Evolutionary conservation across 1,140 invertebrate genomes (phyloP).

Genomic region (Elysia chlorotica): DNA sequence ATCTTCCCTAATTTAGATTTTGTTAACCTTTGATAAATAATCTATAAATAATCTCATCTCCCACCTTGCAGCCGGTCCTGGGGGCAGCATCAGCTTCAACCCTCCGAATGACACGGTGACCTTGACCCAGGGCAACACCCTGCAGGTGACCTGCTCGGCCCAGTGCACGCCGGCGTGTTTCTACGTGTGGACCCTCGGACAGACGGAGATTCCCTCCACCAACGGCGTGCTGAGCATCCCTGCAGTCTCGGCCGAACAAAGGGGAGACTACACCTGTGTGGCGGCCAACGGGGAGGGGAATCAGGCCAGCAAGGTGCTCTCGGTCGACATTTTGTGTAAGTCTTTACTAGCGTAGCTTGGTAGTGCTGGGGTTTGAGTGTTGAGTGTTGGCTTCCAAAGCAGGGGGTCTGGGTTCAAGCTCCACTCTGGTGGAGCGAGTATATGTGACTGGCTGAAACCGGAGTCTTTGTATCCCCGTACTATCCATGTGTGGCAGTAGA

Average conservation of each 20-base stretch:
- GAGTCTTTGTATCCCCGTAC: no score
- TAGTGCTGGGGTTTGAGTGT: no score
- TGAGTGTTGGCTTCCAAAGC: no score
- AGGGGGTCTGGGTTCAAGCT: no score
- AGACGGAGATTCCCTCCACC: background rate
- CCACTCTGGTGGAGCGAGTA: no score
- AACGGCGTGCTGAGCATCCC: constrained; percentile 18
- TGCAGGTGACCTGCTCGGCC: constrained; percentile 16
- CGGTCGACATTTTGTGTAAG: constrained; percentile 17
- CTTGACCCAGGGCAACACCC: constrained; percentile 12
- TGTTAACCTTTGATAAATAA: no score
- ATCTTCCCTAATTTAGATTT: no score
- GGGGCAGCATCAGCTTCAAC: constrained; percentile 15
- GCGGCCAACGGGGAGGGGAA: constrained; percentile 21
- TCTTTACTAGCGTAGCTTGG: no score
- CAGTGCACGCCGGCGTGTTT: constrained; percentile 20
- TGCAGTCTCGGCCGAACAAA: background rate
- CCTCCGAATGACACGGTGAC: constrained; percentile 18
- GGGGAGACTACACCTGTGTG: constrained; percentile 21
- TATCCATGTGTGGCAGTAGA: no score
- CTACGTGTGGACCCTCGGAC: constrained; percentile 16
- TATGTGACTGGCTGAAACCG: no score
- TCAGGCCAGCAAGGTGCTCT: constrained; percentile 9
- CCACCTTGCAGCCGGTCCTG: no score
- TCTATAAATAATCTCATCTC: no score